A percentile compares a stretch with the other conserved stretches of the same genome.
Conservation (phyloP, 2,113 vertebrate species). For the Coreoperca whiteheadi region DNA sequence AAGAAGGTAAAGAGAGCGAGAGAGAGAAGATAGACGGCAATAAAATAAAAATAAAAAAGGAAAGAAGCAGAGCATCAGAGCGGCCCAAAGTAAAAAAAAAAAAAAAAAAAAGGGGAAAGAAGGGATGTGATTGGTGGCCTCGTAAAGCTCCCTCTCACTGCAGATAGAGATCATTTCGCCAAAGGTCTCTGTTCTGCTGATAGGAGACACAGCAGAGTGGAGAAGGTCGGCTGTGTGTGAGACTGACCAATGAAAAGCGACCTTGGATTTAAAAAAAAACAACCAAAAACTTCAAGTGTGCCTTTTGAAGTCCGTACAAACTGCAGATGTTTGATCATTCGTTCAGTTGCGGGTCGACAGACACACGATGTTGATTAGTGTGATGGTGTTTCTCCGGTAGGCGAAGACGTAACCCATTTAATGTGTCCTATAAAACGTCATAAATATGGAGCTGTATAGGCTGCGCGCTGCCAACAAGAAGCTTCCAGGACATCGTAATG, state of each 20-base stretch:
- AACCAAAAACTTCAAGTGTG: too few species aligned
- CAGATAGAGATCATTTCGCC: conserved; percentile 28
- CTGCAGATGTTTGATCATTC: too few species aligned
- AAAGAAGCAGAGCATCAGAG: background rate
- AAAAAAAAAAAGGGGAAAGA: background rate
- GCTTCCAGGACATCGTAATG: too few species aligned
- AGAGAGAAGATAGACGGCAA: background rate
- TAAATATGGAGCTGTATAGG: too few species aligned
- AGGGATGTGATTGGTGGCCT: background rate
- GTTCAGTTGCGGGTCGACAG: too few species aligned
- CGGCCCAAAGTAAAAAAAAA: background rate
- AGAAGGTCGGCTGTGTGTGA: conserved; percentile 10
- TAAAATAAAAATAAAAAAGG: background rate
- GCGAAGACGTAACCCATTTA: too few species aligned
- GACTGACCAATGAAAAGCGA: background rate
- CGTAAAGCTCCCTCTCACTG: background rate
- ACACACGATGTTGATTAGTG: too few species aligned
- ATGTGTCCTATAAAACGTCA: too few species aligned
- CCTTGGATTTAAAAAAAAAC: background rate
- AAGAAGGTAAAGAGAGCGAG: background rate
- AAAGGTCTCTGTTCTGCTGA: conserved; percentile 29
- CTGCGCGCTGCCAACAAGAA: too few species aligned
- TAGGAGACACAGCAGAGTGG: conserved; percentile 1
- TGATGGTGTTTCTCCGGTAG: too few species aligned
- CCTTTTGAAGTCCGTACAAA: too few species aligned